Base-by-base conservation (phyloP, 2,888 invertebrate genomes). In the Amaurobius ferox region DNA sequence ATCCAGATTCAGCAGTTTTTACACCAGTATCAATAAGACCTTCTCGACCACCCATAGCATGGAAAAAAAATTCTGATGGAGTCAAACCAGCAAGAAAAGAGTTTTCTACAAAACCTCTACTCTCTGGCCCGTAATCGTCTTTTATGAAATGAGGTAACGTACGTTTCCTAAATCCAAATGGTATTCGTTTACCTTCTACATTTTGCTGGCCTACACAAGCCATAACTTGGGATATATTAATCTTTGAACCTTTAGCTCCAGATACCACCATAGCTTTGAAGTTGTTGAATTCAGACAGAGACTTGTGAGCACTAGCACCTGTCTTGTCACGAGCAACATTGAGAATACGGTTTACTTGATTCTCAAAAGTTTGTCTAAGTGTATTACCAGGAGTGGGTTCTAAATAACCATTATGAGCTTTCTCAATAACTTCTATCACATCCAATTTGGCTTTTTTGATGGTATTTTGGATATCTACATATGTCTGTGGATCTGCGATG, bases 1-100 rank as follows among this genome's bases (percentile, higher is more conserved):
- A 99, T 88, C 94, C 99, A 90, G 99, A 99, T 94, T 99, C 99
- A 39, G 99, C 99, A 83, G 99, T 99, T 92, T 99, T 99, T 88
- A 99, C 99, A 91, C 99, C 99, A 87, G 99, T 99, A 97, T 99
- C 99, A 91, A 99, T 99, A 89, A 99, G 95, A 96, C 99, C 99
- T 93, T 99, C 99, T 92, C 99, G 95, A 92, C 99, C 99, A 92
- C 99, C 99, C 99, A 99, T 99, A 91, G 99, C 99, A 94, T 99
- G 99, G 92, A 99, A 99, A 93, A 97, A 99, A 92, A 99, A 99
- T 91, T 99, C 99, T 0, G 99, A 97, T 0, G 99, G 99, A 0
- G 99, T 99, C 90, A 99, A 92, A 85, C 99, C 99, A 91, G 99
- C 99, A 90, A 99, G 95, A 92, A 99, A 99, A 0, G 99, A 99